Percentiles rank a stretch among this genome's conserved stretches.
These are phyloP conservation scores for Dryas iulia DNA, from an alignment of 1,140 invertebrate species.

Conservation along the genomic window DNA sequence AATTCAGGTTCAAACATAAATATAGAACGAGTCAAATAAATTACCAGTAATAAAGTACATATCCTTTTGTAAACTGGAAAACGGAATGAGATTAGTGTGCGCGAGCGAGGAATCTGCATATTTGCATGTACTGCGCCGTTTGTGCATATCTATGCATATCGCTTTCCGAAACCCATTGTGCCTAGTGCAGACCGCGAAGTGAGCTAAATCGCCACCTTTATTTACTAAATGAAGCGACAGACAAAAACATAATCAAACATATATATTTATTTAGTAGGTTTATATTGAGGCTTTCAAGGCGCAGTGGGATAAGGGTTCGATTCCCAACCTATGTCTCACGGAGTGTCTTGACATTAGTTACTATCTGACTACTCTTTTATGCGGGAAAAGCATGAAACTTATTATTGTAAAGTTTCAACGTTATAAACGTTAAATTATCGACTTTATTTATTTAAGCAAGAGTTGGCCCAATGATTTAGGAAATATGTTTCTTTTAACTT, in stretches of 20 bases:
- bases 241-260: conserved; percentile 8
- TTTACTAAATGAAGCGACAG: conserved; percentile 55
- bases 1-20: no score
- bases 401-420: no score
- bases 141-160: conserved; percentile 71
- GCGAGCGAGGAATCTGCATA: conserved; percentile 45
- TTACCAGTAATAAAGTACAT: not conserved
- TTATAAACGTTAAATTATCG: no score
- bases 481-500: no score
- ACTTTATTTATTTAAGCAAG: no score
- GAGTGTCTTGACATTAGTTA: no score
- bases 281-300: no score
- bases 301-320: no score
- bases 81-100: conserved; percentile 36
- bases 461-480: no score
- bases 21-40: not conserved
- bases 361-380: no score
- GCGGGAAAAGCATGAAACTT: no score
- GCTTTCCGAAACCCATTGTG: conserved; percentile 68
- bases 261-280: not conserved
- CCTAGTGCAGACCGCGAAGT: conserved; percentile 58
- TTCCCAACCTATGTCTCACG: no score
- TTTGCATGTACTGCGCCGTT: conserved; percentile 59
- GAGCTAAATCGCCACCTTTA: conserved; percentile 65
- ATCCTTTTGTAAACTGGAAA: conserved; percentile 20